A percentile compares a stretch with the other conserved stretches of the same genome.
These are phyloP conservation scores for Cepaea hortensis DNA, from an alignment of 2,888 invertebrate species.

Conservation along the genomic window DNA sequence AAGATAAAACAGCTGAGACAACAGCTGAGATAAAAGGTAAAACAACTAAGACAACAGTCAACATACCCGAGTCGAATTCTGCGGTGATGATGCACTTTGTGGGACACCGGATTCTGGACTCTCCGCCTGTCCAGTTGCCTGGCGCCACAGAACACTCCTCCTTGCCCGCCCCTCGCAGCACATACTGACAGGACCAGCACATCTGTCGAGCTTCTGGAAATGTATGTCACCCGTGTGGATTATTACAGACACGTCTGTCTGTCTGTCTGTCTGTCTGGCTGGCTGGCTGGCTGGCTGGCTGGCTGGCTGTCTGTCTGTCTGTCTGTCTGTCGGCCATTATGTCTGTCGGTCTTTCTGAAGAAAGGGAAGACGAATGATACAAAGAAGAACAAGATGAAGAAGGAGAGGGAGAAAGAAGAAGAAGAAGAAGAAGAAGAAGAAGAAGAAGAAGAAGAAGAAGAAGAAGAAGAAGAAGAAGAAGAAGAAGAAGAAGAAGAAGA, in stretches of 20 bases:
- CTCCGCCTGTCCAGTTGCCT: slow-evolving; percentile 48
- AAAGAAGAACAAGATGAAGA: background rate
- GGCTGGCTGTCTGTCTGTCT: no score
- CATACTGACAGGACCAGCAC: slow-evolving; percentile 51
- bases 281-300: no score
- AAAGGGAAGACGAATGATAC: background rate
- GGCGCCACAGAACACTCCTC: slow-evolving; percentile 44
- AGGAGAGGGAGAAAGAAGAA: background rate
- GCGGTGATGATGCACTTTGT: slow-evolving; percentile 43
- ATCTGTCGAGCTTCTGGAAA: slow-evolving; percentile 45
- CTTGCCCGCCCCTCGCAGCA: slow-evolving; percentile 32
- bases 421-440: no score
- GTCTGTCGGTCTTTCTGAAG: no score
- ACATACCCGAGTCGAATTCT: slow-evolving; percentile 47
- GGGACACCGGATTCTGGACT: slow-evolving; percentile 42
- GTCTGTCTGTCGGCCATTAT: no score
- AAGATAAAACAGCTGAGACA: no score
- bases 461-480: no score
- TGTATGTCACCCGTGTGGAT: background rate
- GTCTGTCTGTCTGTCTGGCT: no score
- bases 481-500: no score
- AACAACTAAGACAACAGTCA: background rate
- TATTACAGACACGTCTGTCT: no score
- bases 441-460: no score
- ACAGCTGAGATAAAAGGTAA: no score